phyloP scores from a whole-genome alignment of 2,888 invertebrate species.

The Bursaphelenchus okinawaensis region DNA sequence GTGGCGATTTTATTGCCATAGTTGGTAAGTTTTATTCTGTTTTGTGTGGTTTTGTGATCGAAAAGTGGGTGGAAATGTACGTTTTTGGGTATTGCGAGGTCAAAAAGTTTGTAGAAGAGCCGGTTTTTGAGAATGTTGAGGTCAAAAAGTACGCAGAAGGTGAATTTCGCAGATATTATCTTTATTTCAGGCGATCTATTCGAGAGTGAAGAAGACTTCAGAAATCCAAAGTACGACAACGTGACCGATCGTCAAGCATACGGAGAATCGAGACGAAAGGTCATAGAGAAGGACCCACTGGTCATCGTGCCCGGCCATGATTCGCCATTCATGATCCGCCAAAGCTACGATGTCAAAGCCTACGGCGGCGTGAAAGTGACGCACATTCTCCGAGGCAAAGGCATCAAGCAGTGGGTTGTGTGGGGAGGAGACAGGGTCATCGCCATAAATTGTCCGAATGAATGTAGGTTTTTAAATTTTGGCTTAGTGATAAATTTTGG shows the following conservation, averaged over 20 bases:
- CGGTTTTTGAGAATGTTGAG: too few species aligned
- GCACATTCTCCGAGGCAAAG: too few species aligned
- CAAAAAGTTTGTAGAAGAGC: too few species aligned
- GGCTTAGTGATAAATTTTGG: too few species aligned
- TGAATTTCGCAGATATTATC: too few species aligned
- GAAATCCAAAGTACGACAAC: too few species aligned
- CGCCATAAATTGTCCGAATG: not conserved
- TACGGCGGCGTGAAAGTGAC: not conserved
- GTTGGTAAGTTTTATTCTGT: not conserved
- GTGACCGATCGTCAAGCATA: not conserved
- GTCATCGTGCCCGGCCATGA: constrained; percentile 18
- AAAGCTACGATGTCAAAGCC: not conserved
- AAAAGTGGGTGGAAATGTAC: too few species aligned
- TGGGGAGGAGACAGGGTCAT: not conserved
- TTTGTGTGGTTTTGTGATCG: not conserved
- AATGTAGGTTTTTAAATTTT: not conserved
- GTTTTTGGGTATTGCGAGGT: too few species aligned
- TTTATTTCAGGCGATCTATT: constrained; percentile 16
- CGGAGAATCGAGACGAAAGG: not conserved
- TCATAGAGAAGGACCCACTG: constrained; percentile 7
- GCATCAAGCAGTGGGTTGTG: not conserved
- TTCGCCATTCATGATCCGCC: constrained; percentile 11
- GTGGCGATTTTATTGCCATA: constrained; percentile 1
- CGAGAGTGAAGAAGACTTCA: constrained; percentile 13
- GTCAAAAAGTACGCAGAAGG: too few species aligned